Evolutionary conservation across 1,140 invertebrate genomes (phyloP), one percentile per base, ranked within the genome.

Genomic region (Drosophila gunungcola): DNA sequence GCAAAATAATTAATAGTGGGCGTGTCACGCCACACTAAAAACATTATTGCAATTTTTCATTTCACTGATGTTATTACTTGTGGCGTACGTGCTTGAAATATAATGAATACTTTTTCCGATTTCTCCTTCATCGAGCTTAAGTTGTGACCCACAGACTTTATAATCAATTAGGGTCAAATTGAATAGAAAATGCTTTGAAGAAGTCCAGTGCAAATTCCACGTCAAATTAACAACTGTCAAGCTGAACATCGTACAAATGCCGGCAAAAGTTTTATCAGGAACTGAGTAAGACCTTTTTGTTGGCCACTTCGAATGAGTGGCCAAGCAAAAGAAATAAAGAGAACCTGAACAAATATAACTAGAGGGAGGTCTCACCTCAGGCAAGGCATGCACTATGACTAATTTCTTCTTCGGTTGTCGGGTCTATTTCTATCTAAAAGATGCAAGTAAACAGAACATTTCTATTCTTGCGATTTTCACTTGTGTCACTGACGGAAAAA

Each of bases 191-290:
- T 82, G 60, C 73, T 88, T 77, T 89, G 75, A 89, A 80, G 75
- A 63, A 72, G 69, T 60, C 62, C 73, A 58, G 48, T 9, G 61
- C 79, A 77, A 73, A 68, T 77, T 83, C 72, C 60, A 32, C 62
- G 84, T 83, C 83, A 82, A 79, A 88, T 86, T 88, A 88, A 79
- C 62, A 86, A 43, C 83, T 79, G 83, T 79, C 83, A 86, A 52
- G n/a, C n/a, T 36, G 39, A 45, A 32, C 21, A 27, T 29, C 54
- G 38, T 38, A 32, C 13, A 42, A 58, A 2, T 32, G 43, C 38
- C 57, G 45, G 51, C 13, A 12, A 62, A 61, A 54, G 42, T 45
- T 57, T 46, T 61, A 46, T 45, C 45, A 56, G 36, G 9, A 53
- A 36, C 42, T 60, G 49, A 27, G 62, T 21, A 5, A 21, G 25